A percentile compares a stretch with the other conserved stretches of the same genome.
Evolutionary conservation across 2,797 vertebrate species (phyloP).

Genomic region (Xyrichtys novacula): DNA sequence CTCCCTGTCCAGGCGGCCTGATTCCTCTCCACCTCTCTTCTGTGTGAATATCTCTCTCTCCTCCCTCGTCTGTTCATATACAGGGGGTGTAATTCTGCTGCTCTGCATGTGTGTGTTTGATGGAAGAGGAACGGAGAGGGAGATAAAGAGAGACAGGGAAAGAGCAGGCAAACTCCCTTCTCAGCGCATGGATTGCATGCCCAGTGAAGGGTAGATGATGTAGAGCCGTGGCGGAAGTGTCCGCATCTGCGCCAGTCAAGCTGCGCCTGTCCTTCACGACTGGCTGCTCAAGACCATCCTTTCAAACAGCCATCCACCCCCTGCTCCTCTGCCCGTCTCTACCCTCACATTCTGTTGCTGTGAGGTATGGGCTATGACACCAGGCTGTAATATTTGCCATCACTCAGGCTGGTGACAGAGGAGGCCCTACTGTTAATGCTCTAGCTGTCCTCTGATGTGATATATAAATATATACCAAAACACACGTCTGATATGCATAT

Average conservation of each 20-base stretch:
- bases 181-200: conserved; percentile 81
- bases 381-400: conserved; percentile 78
- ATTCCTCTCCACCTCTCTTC: conserved; percentile 22
- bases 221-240: conserved; percentile 88
- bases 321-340: conserved; percentile 54
- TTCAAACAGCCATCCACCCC: conserved; percentile 70
- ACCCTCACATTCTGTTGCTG: conserved; percentile 57
- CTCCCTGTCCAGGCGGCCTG: conserved; percentile 9
- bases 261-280: conserved; percentile 91
- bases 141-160: conserved; percentile 67
- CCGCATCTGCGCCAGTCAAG: conserved; percentile 90
- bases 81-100: conserved; percentile 83
- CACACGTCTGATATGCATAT: conserved; percentile 54
- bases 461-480: conserved; percentile 73
- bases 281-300: conserved; percentile 88
- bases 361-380: conserved; percentile 84
- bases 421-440: conserved; percentile 59
- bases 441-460: conserved; percentile 60
- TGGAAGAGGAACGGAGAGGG: conserved; percentile 70
- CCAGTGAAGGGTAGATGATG: conserved; percentile 95
- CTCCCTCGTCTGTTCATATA: conserved; percentile 17
- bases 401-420: conserved; percentile 78
- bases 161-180: conserved; percentile 58
- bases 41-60: conserved; percentile 29
- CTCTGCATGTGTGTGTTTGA: conserved; percentile 80